Base-by-base conservation (phyloP, 1,140 invertebrate genomes). In the Caenorhabditis tropicalis region DNA sequence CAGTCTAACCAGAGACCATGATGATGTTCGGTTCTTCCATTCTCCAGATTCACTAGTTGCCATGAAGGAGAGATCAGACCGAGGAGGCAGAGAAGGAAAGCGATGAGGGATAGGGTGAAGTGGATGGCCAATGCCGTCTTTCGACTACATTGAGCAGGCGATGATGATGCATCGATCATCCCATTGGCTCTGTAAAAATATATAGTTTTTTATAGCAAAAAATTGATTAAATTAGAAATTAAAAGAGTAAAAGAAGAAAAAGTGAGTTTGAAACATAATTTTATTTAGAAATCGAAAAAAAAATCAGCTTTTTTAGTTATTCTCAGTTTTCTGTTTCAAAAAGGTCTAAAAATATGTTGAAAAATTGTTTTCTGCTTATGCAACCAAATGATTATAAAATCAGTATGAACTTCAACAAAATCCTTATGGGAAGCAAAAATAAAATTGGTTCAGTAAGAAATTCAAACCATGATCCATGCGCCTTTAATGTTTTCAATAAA, bases 1-100 rank as follows among this genome's bases (percentile, higher is more conserved):
- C 89, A 90, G 58, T 90, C 89, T 29, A 90, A 81, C 89, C 89
- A 90, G 12, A 90, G 82, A 19, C 89, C 89, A 74, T 90, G 89
- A 82, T 90, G 89, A 82, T 90, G 89, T 84, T 90, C 89, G 15
- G 89, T 90, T 79, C 89, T 56, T 24, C 89, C 90, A 27, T 91
- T 91, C 86, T 89, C 90, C 21, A 89, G 82, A 70, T 87, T 89
- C 39, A 89, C 89, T 48, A 84, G 89, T 85, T 90, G 89, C 89
- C 89, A 90, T 43, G 84, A 88, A 7, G 89, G 89, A 19, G 87
- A 90, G 19, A 91, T 39, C 33, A 90, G 49, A 24, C 86, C 89
- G 19, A 90, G 31, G 36, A 90, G 79, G 33, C 60, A 82, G 4
- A 84, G 39, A 6, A 88, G 87, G 43, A 91, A 91, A 15, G 84